These are phyloP conservation scores for Babyrousa celebensis DNA, from an alignment of 2,797 vertebrate species.

Conservation along the genomic window DNA sequence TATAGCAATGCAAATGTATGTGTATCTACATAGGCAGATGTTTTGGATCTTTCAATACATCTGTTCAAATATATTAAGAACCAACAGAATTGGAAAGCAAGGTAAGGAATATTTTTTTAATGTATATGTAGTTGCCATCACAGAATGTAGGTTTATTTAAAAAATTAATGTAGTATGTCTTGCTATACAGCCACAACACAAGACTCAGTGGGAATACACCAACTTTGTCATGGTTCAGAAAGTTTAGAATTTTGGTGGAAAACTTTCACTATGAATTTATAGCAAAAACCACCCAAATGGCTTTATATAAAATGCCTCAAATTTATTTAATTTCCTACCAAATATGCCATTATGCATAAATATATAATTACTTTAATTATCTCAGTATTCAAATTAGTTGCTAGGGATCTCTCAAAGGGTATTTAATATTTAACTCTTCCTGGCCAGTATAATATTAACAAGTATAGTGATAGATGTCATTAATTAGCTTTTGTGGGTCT, in stretches of 20 bases:
- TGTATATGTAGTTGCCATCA: neutral
- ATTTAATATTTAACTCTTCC: constrained; percentile 64
- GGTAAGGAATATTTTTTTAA: neutral
- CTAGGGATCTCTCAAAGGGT: neutral
- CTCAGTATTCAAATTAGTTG: constrained; percentile 5
- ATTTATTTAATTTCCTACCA: constrained; percentile 54
- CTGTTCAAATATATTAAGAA: constrained; percentile 16
- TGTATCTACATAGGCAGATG: neutral
- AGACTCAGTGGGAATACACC: neutral
- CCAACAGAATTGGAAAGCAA: neutral
- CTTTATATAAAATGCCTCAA: constrained; percentile 22
- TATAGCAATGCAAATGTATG: neutral
- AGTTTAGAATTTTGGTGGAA: neutral
- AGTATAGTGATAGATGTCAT: constrained; percentile 2
- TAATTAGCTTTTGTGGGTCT: constrained; percentile 35
- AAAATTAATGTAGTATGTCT: neutral
- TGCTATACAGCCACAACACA: neutral
- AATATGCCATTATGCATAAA: neutral
- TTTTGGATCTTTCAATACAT: constrained; percentile 18
- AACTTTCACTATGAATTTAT: neutral
- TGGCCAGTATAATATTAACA: constrained; percentile 1
- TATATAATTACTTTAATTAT: constrained; percentile 60
- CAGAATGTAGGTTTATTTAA: neutral
- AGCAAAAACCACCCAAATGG: constrained; percentile 2
- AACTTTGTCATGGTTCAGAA: neutral